Conservation (phyloP, 2,113 vertebrate genomes). For the Vicugna pacos region DNA sequence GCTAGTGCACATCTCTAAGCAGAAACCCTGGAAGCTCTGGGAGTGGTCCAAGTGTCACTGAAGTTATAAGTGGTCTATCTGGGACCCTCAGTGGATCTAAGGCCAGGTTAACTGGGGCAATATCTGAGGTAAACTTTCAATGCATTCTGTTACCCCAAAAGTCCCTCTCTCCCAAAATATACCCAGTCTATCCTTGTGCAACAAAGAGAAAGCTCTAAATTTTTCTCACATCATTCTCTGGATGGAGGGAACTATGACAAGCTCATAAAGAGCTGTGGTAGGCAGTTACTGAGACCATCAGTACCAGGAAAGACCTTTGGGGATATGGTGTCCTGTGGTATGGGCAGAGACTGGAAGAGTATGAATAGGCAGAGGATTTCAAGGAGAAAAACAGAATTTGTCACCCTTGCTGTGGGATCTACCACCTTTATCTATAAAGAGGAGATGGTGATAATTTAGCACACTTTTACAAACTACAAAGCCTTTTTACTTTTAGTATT, state of each 20-base stretch:
- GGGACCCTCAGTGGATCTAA: neutral
- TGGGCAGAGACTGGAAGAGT: neutral
- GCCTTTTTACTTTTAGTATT: neutral
- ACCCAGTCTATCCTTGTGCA: neutral
- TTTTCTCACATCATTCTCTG: neutral
- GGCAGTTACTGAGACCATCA: neutral
- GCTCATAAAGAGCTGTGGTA: neutral
- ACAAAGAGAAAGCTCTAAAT: neutral
- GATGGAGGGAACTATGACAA: neutral
- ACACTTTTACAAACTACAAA: constrained; percentile 25
- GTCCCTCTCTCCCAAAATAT: neutral
- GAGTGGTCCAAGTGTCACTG: neutral
- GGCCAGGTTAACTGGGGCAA: neutral
- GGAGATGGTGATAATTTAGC: neutral
- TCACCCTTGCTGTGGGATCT: neutral
- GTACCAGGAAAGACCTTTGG: neutral
- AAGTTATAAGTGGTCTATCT: neutral
- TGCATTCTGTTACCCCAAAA: neutral
- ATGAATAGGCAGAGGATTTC: neutral
- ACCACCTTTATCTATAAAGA: neutral
- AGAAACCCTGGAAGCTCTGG: constrained; percentile 11
- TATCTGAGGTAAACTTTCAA: neutral
- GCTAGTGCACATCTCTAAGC: neutral
- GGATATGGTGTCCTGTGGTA: neutral
- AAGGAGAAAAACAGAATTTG: constrained; percentile 25